Percentiles rank a stretch among this genome's conserved stretches.
These are phyloP conservation scores for Galeopterus variegatus DNA, from an alignment of 2,113 vertebrate genomes.

Conservation along the genomic window DNA sequence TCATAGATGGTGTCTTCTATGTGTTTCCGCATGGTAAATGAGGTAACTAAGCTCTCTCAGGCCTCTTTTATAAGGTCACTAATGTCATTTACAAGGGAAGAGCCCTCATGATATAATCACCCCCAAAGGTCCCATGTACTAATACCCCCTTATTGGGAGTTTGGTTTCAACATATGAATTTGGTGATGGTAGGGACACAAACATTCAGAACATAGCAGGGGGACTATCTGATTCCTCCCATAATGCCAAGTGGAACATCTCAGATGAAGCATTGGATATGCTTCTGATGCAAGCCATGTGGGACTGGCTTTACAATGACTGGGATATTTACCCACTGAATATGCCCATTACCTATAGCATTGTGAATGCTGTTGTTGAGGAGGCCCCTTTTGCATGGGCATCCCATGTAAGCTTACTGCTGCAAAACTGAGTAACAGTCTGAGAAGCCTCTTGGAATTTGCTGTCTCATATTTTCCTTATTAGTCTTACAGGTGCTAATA, in stretches of 20 bases:
- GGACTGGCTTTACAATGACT: background rate
- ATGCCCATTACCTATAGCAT: background rate
- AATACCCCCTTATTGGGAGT: background rate
- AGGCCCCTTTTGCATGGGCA: background rate
- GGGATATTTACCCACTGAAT: background rate
- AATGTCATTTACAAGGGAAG: background rate
- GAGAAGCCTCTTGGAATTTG: background rate
- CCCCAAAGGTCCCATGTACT: background rate
- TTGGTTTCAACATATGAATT: background rate
- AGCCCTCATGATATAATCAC: background rate
- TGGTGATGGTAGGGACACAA: background rate
- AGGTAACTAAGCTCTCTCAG: background rate
- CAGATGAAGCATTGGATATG: background rate
- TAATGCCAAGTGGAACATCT: background rate
- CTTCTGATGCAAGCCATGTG: background rate
- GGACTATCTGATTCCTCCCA: background rate
- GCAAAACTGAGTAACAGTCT: background rate
- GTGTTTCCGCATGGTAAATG: background rate
- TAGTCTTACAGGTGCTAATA: background rate
- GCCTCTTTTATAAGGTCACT: background rate
- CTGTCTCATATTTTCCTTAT: background rate
- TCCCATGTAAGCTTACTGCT: background rate
- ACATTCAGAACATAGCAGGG: background rate
- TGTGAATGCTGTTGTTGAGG: background rate
- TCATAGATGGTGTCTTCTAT: background rate